Percentiles rank a stretch among this genome's conserved stretches.
Conservation (phyloP, 2,888 invertebrate species). For the Drosophila quinaria region DNA sequence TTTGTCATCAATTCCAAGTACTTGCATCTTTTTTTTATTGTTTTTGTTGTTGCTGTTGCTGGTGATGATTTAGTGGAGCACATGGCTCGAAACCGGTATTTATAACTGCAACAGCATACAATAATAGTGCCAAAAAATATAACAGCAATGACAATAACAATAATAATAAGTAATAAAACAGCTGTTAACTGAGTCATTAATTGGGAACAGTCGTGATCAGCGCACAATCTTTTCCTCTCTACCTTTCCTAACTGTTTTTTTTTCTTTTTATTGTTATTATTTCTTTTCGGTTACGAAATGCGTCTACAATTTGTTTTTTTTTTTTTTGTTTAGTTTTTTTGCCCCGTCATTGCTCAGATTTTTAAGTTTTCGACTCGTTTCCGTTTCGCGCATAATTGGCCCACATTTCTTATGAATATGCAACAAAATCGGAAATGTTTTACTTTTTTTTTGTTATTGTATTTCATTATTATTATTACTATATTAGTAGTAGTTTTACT, state of each 20-base stretch:
- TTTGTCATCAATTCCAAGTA: slow-evolving; percentile 64
- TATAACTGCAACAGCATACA: slow-evolving; percentile 68
- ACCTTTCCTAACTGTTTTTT: slow-evolving; percentile 61
- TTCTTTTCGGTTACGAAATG: slow-evolving; percentile 77
- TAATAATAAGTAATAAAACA: slow-evolving; percentile 47
- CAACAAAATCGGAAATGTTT: slow-evolving; percentile 62
- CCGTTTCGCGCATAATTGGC: slow-evolving; percentile 77
- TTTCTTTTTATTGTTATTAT: slow-evolving; percentile 25
- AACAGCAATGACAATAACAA: slow-evolving; percentile 19
- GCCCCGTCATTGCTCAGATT: slow-evolving; percentile 22
- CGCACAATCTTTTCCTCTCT: slow-evolving; percentile 22
- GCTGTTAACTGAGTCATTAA: slow-evolving; percentile 69
- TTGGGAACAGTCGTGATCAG: slow-evolving; percentile 63
- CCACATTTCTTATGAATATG: slow-evolving; percentile 66
- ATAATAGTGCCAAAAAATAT: slow-evolving; percentile 75
- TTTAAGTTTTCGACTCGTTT: slow-evolving; percentile 38
- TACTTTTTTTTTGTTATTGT: slow-evolving; percentile 18
- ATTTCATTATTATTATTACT: slow-evolving; percentile 42
- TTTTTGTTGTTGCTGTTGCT: background rate
- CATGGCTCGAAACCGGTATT: slow-evolving; percentile 69
- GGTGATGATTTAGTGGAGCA: slow-evolving; percentile 66
- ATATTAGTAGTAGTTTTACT: slow-evolving; percentile 11
- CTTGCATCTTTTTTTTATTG: background rate
- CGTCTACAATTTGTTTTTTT: slow-evolving; percentile 44
- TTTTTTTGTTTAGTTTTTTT: slow-evolving; percentile 40